phyloP scores from a whole-genome alignment of 2,113 vertebrate species.

The Artemisiospiza belli region DNA sequence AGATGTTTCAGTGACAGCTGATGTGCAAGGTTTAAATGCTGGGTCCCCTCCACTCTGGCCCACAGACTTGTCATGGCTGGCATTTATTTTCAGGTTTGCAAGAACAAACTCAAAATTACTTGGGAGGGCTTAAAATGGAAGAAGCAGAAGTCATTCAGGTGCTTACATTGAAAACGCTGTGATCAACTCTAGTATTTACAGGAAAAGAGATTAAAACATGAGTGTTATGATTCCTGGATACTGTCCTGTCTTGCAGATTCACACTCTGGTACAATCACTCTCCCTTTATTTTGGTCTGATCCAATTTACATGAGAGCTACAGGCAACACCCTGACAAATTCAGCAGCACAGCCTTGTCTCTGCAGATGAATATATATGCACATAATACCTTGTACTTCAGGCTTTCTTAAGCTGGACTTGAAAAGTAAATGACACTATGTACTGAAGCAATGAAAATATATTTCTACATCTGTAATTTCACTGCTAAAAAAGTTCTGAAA shows the following conservation, averaged over 20 bases:
- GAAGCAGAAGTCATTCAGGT: neutral
- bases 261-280: neutral
- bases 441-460: neutral
- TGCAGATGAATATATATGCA: neutral
- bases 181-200: neutral
- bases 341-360: neutral
- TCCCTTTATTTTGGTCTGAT: neutral
- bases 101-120: neutral
- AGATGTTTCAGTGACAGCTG: neutral
- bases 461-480: neutral
- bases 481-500: neutral
- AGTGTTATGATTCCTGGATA: neutral
- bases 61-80: neutral
- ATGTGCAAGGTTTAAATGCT: neutral
- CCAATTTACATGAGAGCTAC: neutral
- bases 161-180: fast-evolving
- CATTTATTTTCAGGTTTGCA: neutral
- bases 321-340: conserved; percentile 1
- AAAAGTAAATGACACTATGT: neutral
- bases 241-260: neutral
- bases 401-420: neutral
- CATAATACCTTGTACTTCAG: neutral
- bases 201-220: neutral
- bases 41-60: neutral
- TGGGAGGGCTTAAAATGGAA: neutral